Evolutionary conservation across 2,113 vertebrate genomes (phyloP).

Genomic region (Rissa tridactyla): DNA sequence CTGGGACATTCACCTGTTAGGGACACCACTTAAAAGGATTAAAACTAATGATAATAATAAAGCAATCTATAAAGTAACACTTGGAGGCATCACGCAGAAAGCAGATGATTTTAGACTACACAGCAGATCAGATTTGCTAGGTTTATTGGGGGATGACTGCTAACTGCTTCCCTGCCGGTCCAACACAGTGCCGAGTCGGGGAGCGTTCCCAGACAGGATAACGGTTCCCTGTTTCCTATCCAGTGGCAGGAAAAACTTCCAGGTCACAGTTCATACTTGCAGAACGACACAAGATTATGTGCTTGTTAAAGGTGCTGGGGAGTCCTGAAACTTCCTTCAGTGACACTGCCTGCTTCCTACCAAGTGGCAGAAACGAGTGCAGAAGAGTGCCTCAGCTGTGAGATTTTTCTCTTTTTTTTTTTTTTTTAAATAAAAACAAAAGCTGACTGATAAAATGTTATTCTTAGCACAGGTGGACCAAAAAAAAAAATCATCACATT

Average conservation of each 20-base stretch:
- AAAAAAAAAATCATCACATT: not conserved
- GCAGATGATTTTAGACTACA: not conserved
- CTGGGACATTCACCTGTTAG: conserved; percentile 2
- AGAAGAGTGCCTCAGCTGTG: not conserved
- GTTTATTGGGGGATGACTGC: not conserved
- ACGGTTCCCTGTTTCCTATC: not conserved
- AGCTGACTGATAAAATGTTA: conserved; percentile 35
- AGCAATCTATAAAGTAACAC: conserved; percentile 48
- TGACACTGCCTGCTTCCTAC: not conserved
- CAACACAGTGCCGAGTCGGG: not conserved
- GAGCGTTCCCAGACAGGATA: not conserved
- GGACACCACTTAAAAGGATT: conserved; percentile 25
- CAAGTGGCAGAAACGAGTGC: not conserved
- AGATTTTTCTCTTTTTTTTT: not conserved
- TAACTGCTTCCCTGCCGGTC: not conserved
- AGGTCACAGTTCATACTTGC: conserved; percentile 18
- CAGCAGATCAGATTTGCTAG: not conserved
- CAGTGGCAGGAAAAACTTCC: not conserved
- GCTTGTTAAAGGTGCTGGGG: conserved; percentile 47
- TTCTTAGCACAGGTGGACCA: conserved; percentile 21
- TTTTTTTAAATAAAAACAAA: not conserved
- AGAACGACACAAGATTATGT: not conserved
- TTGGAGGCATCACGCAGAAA: conserved; percentile 60
- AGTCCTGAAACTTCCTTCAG: conserved; percentile 32
- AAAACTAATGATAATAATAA: conserved; percentile 23